Evolutionary conservation across 2,888 invertebrate species (phyloP).

Genomic region (Temnothorax unifasciatus): DNA sequence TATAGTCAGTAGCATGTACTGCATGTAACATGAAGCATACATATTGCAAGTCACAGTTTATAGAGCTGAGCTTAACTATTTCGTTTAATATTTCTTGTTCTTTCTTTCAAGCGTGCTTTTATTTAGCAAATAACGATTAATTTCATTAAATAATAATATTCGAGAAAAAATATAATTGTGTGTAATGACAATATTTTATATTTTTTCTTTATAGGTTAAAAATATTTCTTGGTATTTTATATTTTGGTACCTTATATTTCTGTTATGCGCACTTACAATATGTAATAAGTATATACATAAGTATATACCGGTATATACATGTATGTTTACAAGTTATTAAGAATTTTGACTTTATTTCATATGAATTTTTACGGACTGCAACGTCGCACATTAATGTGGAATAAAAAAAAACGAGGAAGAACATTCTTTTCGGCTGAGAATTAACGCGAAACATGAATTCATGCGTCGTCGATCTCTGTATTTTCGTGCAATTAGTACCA

Average conservation of each 20-base stretch:
- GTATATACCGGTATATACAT: neutral
- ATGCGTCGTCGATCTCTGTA: slow-evolving; percentile 45
- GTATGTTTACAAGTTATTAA: neutral
- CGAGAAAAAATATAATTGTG: neutral
- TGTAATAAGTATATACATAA: neutral
- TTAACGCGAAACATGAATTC: slow-evolving; percentile 18
- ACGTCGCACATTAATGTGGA: neutral
- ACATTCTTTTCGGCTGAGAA: neutral
- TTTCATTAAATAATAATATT: neutral
- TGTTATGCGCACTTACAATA: neutral
- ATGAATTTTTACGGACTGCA: neutral
- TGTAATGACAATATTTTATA: neutral
- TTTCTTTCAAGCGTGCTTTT: neutral
- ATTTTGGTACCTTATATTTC: neutral
- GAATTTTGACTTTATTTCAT: neutral
- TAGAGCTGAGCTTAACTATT: neutral
- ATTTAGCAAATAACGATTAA: neutral
- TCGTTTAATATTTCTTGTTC: neutral
- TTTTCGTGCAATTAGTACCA: slow-evolving; percentile 57
- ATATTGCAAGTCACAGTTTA: neutral
- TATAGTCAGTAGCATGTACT: neutral
- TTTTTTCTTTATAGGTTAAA: neutral
- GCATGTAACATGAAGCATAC: neutral
- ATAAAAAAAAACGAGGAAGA: slow-evolving; percentile 4
- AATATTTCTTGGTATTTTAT: neutral